These are phyloP conservation scores for Rhagologus leucostigma DNA, from an alignment of 2,113 vertebrate species.

Conservation along the genomic window DNA sequence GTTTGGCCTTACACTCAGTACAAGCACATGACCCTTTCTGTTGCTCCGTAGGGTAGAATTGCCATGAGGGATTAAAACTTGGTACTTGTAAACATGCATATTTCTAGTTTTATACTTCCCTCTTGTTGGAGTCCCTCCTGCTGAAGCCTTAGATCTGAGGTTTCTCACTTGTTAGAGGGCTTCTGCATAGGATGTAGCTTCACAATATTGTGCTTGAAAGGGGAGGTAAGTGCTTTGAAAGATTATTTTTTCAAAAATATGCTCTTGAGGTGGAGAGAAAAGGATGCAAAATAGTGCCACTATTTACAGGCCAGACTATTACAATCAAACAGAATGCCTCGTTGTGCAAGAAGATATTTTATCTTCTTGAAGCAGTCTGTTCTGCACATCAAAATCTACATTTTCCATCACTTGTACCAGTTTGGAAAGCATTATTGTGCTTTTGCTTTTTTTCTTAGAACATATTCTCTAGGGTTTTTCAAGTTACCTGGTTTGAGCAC, in stretches of 20 bases:
- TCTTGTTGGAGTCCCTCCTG: not conserved
- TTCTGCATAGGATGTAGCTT: not conserved
- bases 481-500: not conserved
- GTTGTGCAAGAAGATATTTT: not conserved
- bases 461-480: not conserved
- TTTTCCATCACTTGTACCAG: not conserved
- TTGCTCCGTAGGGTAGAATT: not conserved
- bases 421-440: not conserved
- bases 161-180: not conserved
- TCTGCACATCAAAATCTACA: not conserved
- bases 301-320: not conserved
- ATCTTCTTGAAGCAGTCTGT: not conserved
- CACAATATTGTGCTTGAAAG: not conserved
- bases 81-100: accelerated
- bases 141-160: not conserved
- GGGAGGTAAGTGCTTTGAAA: not conserved
- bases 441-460: not conserved
- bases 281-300: not conserved
- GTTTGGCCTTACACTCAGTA: not conserved
- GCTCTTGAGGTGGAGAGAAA: not conserved
- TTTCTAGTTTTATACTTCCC: not conserved
- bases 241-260: not conserved
- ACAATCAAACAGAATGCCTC: not conserved
- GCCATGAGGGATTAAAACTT: not conserved
- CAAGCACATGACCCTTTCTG: not conserved